These are phyloP conservation scores for Candoia aspera DNA, from an alignment of 2,113 vertebrate species.

Conservation along the genomic window DNA sequence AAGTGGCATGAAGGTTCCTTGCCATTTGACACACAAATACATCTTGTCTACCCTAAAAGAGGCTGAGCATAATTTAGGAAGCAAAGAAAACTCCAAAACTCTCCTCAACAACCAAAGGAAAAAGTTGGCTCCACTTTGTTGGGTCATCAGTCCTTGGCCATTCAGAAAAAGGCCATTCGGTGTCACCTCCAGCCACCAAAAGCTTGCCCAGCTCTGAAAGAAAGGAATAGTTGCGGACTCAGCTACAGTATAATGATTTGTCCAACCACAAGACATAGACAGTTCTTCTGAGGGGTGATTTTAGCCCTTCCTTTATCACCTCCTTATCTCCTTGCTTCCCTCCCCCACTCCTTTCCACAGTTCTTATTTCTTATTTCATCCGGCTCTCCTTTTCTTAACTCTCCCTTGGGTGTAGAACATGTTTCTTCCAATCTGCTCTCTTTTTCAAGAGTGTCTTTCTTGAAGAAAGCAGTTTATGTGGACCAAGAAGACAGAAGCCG, in stretches of 20 bases:
- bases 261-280: not conserved
- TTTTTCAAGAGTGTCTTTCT: constrained; percentile 79
- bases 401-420: constrained; percentile 80
- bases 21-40: not conserved
- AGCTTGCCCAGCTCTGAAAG: not conserved
- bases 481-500: constrained; percentile 77
- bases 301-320: not conserved
- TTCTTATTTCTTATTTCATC: constrained; percentile 75
- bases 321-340: constrained; percentile 27
- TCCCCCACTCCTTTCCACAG: constrained; percentile 62
- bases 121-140: not conserved
- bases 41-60: not conserved
- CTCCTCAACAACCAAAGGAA: not conserved
- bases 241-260: not conserved
- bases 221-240: not conserved
- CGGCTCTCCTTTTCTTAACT: constrained; percentile 71
- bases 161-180: not conserved
- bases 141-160: too few relatives aligned
- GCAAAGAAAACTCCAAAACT: not conserved
- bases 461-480: constrained; percentile 81
- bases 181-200: not conserved
- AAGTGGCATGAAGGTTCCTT: not conserved
- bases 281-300: not conserved
- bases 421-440: constrained; percentile 83
- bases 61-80: not conserved